Percentiles rank a stretch among this genome's conserved stretches.
Conservation (phyloP, 2,113 vertebrate species). For the Aegotheles bennettii region DNA sequence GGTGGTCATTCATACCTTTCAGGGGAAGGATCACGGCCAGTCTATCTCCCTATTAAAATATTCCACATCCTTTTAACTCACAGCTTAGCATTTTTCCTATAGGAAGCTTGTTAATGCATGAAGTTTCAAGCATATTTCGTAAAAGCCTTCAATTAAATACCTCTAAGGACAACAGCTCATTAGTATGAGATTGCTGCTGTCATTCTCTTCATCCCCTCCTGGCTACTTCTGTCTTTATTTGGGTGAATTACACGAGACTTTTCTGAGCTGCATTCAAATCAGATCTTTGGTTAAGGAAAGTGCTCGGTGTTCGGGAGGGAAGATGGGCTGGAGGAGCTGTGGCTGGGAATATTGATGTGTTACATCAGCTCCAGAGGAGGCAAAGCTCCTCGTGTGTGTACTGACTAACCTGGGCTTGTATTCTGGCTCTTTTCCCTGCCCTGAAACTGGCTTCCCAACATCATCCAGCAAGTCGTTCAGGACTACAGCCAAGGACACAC, state of each 20-base stretch:
- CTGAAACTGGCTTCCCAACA: not conserved
- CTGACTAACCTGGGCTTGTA: rapidly evolving
- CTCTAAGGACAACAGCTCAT: conserved; percentile 21
- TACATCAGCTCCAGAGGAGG: not conserved
- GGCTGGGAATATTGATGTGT: not conserved
- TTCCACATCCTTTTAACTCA: not conserved
- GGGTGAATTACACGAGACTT: conserved; percentile 11
- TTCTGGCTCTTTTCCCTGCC: not conserved
- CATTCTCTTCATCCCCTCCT: not conserved
- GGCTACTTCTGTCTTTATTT: conserved; percentile 12
- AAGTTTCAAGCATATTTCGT: not conserved
- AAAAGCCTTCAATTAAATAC: conserved; percentile 4
- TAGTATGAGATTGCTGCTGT: conserved; percentile 8
- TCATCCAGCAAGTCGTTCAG: not conserved
- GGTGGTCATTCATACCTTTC: not conserved
- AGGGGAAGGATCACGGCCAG: not conserved
- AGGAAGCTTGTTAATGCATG: not conserved
- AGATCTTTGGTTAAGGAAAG: not conserved
- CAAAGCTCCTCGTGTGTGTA: not conserved
- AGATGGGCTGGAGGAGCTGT: not conserved
- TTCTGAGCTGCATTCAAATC: conserved; percentile 40
- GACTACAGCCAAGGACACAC: not conserved
- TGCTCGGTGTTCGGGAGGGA: not conserved
- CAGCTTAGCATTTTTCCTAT: not conserved
- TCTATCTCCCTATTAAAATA: not conserved